A percentile compares a stretch with the other conserved stretches of the same genome.
These are phyloP conservation scores for Leucoptera coffeella DNA, from an alignment of 2,888 invertebrate species.

Conservation along the genomic window DNA sequence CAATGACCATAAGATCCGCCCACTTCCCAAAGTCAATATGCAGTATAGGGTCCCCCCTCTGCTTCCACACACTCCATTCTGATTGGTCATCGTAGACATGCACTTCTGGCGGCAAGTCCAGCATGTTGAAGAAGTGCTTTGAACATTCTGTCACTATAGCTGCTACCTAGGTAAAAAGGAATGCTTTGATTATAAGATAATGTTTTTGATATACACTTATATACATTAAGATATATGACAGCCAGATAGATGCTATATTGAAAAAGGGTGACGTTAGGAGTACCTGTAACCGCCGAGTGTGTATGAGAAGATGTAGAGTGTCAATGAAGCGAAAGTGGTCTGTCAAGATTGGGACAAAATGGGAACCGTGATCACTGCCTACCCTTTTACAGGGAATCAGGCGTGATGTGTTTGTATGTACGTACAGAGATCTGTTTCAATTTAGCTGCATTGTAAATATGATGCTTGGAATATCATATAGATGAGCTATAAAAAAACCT, in stretches of 20 bases:
- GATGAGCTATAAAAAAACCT: no score
- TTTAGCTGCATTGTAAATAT: neutral
- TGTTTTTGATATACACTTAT: neutral
- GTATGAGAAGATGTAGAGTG: neutral
- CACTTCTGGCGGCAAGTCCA: conserved; percentile 49
- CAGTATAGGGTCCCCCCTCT: conserved; percentile 86
- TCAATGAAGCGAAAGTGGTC: neutral
- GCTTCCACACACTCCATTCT: conserved; percentile 88
- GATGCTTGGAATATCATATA: neutral
- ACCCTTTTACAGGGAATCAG: no score
- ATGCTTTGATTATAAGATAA: neutral
- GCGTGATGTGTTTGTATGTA: no score
- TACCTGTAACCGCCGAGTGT: neutral
- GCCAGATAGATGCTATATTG: neutral
- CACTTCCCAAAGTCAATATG: conserved; percentile 93
- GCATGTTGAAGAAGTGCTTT: conserved; percentile 70
- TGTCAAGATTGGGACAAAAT: no score
- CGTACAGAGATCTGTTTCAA: neutral
- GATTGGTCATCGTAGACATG: conserved; percentile 66
- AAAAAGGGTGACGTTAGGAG: neutral
- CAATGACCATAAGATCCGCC: conserved; percentile 90
- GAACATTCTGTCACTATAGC: conserved; percentile 81
- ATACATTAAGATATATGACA: neutral
- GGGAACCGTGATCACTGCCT: no score
- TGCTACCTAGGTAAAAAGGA: conserved; percentile 49